Percentiles rank a stretch among this genome's conserved stretches.
These are phyloP conservation scores for Sylvietta virens DNA, from an alignment of 2,113 vertebrate genomes.

Conservation along the genomic window DNA sequence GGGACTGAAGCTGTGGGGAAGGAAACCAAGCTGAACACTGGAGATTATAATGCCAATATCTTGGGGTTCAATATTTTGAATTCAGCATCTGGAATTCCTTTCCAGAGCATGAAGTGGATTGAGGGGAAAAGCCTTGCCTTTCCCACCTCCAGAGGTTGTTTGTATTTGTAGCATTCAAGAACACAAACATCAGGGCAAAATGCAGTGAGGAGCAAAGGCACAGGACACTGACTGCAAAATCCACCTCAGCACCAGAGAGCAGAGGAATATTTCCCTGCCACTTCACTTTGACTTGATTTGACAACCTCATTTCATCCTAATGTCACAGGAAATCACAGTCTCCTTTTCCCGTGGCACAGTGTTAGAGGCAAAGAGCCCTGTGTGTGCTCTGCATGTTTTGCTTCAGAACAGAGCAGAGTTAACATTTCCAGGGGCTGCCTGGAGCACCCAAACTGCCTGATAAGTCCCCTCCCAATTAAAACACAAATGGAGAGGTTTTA, in stretches of 20 bases:
- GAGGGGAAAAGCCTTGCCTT: not conserved
- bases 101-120: not conserved
- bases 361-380: not conserved
- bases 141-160: not conserved
- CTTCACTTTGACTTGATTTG: not conserved
- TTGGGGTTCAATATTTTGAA: not conserved
- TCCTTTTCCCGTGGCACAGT: not conserved
- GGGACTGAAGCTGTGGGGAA: not conserved
- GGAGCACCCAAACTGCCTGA: not conserved
- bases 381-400: not conserved
- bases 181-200: not conserved
- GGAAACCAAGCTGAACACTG: not conserved
- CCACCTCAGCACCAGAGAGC: not conserved
- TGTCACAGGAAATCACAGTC: constrained; percentile 10
- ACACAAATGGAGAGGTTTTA: constrained; percentile 7
- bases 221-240: not conserved
- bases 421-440: constrained; percentile 23
- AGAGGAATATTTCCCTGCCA: not conserved
- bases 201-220: not conserved
- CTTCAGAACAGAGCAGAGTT: not conserved
- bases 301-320: not conserved
- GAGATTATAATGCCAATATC: not conserved
- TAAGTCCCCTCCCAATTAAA: constrained; percentile 39
- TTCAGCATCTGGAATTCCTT: not conserved
- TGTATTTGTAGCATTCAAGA: not conserved